Evolutionary conservation across 2,113 vertebrate genomes (phyloP), one percentile per base, ranked within the genome.

Genomic region (Ciconia maguari): DNA sequence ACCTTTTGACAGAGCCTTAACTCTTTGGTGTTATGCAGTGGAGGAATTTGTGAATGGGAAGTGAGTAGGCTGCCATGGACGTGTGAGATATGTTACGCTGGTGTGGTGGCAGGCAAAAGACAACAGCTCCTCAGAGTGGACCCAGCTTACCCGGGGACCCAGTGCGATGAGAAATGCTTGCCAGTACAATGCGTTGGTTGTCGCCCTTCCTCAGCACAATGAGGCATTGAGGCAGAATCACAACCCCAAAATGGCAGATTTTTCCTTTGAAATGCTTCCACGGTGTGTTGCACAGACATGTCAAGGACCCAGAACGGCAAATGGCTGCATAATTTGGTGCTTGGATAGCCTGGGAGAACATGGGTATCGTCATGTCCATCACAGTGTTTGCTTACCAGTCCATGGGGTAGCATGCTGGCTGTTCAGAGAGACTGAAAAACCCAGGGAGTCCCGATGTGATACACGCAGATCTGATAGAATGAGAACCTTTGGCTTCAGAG

Each of bases 161-260:
- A 93, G 97, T 41, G 79, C 72, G 93, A 93, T 93, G 95, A 80
- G 98, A 98, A 98, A 98, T 95, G 97, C 95, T 93, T 79, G 87
- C 97, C 92, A 52, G 94, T 42, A 99, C 99, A 99, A 99, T 99
- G 98, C 65, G 29, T 58, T 89, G 97, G 98, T 98, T 99, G 99
- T 99, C 92, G 44, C 93, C 94, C 96, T 97, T 97, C 96, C 97
- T 90, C 14, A 7, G 95, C 93, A 97, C 97, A 98, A 97, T 97
- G 97, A 96, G 62, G 78, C 75, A 92, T 97, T 98, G 97, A 98
- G 48, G 97, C 95, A 95, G 88, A 93, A 88, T 84, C 84, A 13
- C n/a, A 68, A 85, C 92, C 94, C 97, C 98, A 98, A 97, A 98
- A 98, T 98, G 98, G 98, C 94, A 95, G 95, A 96, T 97, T 97